Conservation (phyloP, 2,797 vertebrate species). For the Astyanax mexicanus region DNA sequence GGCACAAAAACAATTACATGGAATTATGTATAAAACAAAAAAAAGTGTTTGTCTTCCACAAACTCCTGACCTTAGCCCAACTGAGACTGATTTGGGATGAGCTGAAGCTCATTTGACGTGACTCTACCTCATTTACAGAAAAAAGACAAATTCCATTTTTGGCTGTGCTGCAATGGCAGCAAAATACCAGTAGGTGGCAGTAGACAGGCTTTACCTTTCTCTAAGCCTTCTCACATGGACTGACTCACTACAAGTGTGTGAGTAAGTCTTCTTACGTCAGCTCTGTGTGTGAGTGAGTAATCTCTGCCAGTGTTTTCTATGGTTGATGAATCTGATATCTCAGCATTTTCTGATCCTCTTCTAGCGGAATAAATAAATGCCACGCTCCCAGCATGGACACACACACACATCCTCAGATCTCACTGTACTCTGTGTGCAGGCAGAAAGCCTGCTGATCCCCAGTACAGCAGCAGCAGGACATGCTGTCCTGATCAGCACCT, state of each 20-base stretch:
- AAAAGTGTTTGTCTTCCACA: too few relatives aligned
- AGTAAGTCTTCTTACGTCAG: conserved; percentile 36
- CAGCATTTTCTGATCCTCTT: conserved; percentile 38
- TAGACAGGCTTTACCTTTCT: not conserved
- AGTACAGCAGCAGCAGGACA: not conserved
- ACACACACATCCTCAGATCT: not conserved
- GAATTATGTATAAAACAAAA: too few relatives aligned
- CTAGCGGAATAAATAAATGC: not conserved
- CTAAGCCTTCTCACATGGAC: not conserved
- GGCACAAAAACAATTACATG: too few relatives aligned
- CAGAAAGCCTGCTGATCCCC: not conserved
- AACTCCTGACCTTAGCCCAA: too few relatives aligned
- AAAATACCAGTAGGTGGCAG: not conserved
- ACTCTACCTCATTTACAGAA: too few relatives aligned
- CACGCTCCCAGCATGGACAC: not conserved
- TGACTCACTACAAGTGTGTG: conserved; percentile 4
- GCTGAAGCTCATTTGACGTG: too few relatives aligned
- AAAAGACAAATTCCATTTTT: not conserved
- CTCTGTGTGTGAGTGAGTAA: conserved; percentile 24
- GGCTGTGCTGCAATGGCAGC: not conserved
- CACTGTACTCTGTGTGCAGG: not conserved
- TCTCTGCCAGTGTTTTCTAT: not conserved
- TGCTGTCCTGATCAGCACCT: not conserved
- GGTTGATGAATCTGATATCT: conserved; percentile 9
- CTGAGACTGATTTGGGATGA: too few relatives aligned